Evolutionary conservation across 2,888 invertebrate species (phyloP).

Genomic region (Leptarthrus brevirostris): DNA sequence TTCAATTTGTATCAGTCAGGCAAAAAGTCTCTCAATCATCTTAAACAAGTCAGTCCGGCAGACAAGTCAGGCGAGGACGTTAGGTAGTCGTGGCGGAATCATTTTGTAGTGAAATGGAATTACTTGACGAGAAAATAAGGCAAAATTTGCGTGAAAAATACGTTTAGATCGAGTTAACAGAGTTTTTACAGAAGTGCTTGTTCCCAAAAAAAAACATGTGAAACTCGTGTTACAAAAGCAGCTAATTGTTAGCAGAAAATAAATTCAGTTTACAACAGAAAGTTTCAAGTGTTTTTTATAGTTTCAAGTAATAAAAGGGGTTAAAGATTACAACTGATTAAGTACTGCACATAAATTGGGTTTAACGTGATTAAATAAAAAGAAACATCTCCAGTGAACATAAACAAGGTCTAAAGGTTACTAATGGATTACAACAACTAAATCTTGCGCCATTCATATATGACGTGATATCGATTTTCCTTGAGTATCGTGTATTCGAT

Average conservation of each 20-base stretch:
- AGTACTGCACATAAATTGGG: not conserved
- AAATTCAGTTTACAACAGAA: no score
- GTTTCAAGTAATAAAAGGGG: not conserved
- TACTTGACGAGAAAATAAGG: not conserved
- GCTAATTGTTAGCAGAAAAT: no score
- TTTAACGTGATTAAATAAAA: not conserved
- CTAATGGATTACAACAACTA: conserved; percentile 1
- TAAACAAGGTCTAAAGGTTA: conserved; percentile 37
- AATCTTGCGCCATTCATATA: conserved; percentile 10
- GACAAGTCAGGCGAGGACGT: not conserved
- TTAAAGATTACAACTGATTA: not conserved
- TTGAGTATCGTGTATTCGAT: not conserved
- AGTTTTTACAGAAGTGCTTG: no score
- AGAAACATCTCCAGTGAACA: not conserved
- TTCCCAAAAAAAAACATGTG: not conserved
- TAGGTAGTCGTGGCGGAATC: not conserved
- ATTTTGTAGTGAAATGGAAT: not conserved
- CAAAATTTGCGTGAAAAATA: not conserved
- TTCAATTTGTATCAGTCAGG: not conserved
- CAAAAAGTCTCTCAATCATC: not conserved
- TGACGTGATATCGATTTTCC: conserved; percentile 29
- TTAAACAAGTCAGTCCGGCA: not conserved
- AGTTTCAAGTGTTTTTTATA: not conserved
- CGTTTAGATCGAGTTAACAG: no score
- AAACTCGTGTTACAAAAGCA: not conserved